phyloP scores from a whole-genome alignment of 2,888 invertebrate genomes.

The Melangyna quadrimaculata region DNA sequence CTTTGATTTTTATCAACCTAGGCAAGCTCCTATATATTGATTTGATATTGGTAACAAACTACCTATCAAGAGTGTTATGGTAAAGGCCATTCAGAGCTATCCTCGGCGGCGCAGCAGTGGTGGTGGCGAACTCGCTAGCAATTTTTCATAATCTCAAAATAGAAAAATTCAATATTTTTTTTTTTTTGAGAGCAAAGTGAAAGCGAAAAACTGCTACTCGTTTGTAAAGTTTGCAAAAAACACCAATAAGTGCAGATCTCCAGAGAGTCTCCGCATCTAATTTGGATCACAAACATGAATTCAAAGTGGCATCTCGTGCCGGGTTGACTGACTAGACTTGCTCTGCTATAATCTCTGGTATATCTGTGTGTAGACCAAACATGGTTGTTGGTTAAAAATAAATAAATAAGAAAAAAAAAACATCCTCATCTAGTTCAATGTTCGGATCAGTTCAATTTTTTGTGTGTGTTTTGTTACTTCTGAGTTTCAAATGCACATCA shows the following conservation, averaged over 20 bases:
- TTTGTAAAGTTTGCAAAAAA: neutral
- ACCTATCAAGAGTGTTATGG: slow-evolving; percentile 39
- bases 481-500: slow-evolving; percentile 36
- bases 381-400: slow-evolving; percentile 34
- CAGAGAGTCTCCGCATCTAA: slow-evolving; percentile 52
- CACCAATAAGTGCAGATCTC: slow-evolving; percentile 42
- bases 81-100: slow-evolving; percentile 53
- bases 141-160: slow-evolving; percentile 72
- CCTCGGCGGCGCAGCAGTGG: neutral
- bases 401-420: neutral
- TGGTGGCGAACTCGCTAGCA: neutral
- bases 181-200: slow-evolving; percentile 73
- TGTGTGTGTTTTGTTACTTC: neutral
- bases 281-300: slow-evolving; percentile 70
- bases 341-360: no score
- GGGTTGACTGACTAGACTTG: slow-evolving; percentile 66
- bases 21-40: neutral
- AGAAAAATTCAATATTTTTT: slow-evolving; percentile 36
- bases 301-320: slow-evolving; percentile 69
- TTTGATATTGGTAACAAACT: slow-evolving; percentile 39
- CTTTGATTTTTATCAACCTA: slow-evolving; percentile 8
- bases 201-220: slow-evolving; percentile 58
- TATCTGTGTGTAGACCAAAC: slow-evolving; percentile 46
- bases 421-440: slow-evolving; percentile 73
- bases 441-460: slow-evolving; percentile 37